Conservation (phyloP, 2,888 invertebrate species). For the Perizoma flavofasciatum region DNA sequence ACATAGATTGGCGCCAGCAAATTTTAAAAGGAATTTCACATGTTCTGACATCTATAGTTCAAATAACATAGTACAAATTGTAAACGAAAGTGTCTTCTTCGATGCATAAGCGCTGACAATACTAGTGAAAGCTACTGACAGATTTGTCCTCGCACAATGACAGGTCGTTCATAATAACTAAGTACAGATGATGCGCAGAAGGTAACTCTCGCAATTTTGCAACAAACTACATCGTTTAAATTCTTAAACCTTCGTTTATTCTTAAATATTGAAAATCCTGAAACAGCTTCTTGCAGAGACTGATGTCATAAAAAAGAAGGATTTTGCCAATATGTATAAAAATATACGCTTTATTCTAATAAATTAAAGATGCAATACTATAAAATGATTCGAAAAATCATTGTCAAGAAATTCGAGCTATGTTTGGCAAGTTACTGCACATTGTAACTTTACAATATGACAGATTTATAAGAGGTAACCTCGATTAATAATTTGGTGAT, state of each 20-base stretch:
- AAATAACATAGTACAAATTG: constrained; percentile 19
- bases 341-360: too few relatives aligned
- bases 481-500: constrained; percentile 14
- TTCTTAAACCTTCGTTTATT: too few relatives aligned
- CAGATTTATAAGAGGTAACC: not conserved
- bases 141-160: constrained; percentile 32
- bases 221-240: too few relatives aligned
- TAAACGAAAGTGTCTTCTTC: constrained; percentile 36
- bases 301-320: too few relatives aligned
- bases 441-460: too few relatives aligned
- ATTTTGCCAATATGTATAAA: too few relatives aligned
- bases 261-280: too few relatives aligned
- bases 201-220: not conserved
- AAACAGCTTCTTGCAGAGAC: not conserved
- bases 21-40: constrained; percentile 37
- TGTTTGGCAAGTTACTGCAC: too few relatives aligned
- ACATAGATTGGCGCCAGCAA: constrained; percentile 35
- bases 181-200: constrained; percentile 1
- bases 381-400: too few relatives aligned
- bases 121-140: constrained; percentile 38
- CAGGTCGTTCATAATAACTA: constrained; percentile 14
- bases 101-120: constrained; percentile 34
- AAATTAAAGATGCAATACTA: too few relatives aligned
- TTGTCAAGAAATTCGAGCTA: too few relatives aligned
- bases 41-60: constrained; percentile 31